Base-by-base conservation (phyloP, 2,888 invertebrate species). In the Epirrhoe tristata region DNA sequence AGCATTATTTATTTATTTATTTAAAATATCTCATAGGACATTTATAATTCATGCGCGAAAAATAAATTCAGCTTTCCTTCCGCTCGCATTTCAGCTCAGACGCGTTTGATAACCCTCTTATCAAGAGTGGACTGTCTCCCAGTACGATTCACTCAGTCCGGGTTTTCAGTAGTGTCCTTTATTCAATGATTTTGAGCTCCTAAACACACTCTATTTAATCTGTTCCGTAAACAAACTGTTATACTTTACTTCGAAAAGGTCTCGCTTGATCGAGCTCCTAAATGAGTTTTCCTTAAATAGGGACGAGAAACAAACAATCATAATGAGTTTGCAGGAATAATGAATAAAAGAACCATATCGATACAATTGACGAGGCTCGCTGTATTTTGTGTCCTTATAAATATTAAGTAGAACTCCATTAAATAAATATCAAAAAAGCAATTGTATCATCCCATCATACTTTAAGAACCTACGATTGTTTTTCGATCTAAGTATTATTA, bases 271-370 rank as follows among this genome's bases (percentile, higher is more conserved):
- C 58, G 54, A 53, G 53, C 34, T 10, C 48, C 51, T 60, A 46
- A 57, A 60, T 60, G 56, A 57, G 57, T 52, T 66, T 59, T 31
- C 59, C 52, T 43, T 34, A 57, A 56, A 64, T 50, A 65, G 55
- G 52, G 52, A 56, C 34, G 53, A 43, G 43, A 57, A 51, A 58
- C 62, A 56, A 57, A 58, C 32, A 63, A 58, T 54, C 53, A 24
- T 58, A 46, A 54, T 48, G 53, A 58, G 63, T 58, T 64, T 64
- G 53, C 53, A 58, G 56, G 56, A 51, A 63, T 57, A 51, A 58
- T 63, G 43, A 57, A 63, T 63, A 51, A 63, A 56, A 56, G 39
- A 52, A 58, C 46, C 51, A 63, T n/a, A n/a, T 46, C 43, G 34
- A 58, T 34, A 57, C 43, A 58, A 63, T 53, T 43, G 17, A 43